A percentile compares a stretch with the other conserved stretches of the same genome.
Evolutionary conservation across 1,140 invertebrate genomes (phyloP).

Genomic region (Bicyclus anynana): DNA sequence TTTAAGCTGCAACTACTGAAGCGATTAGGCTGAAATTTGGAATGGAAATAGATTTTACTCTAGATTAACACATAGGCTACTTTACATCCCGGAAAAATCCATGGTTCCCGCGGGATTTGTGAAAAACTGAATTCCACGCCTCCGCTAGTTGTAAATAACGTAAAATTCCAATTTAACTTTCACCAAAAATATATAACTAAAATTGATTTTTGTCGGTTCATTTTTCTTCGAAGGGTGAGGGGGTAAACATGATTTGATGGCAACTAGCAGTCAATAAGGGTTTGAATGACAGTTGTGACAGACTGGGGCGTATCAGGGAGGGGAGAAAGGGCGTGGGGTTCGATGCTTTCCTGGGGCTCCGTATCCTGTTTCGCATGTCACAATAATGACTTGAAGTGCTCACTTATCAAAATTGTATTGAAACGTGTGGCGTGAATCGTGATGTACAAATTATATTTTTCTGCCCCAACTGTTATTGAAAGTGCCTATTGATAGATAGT

Average conservation of each 20-base stretch:
- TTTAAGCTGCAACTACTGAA: no score
- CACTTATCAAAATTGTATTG: conserved; percentile 1
- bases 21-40: no score
- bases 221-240: background rate
- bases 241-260: conserved; percentile 17
- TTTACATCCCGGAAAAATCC: no score
- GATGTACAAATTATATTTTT: background rate
- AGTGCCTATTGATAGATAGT: background rate
- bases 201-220: no score
- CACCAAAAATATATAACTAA: no score
- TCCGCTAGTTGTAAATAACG: no score
- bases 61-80: no score
- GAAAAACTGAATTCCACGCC: no score
- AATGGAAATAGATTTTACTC: no score
- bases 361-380: conserved; percentile 24
- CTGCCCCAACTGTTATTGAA: background rate
- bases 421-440: background rate
- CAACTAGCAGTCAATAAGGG: conserved; percentile 33
- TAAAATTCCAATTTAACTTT: no score
- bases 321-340: conserved; percentile 38
- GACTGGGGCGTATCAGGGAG: conserved; percentile 34
- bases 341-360: conserved; percentile 25
- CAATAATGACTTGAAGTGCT: conserved; percentile 5
- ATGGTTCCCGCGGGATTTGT: no score
- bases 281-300: conserved; percentile 45